phyloP scores from a whole-genome alignment of 2,113 vertebrate species.

The Larimichthys polyactis region DNA sequence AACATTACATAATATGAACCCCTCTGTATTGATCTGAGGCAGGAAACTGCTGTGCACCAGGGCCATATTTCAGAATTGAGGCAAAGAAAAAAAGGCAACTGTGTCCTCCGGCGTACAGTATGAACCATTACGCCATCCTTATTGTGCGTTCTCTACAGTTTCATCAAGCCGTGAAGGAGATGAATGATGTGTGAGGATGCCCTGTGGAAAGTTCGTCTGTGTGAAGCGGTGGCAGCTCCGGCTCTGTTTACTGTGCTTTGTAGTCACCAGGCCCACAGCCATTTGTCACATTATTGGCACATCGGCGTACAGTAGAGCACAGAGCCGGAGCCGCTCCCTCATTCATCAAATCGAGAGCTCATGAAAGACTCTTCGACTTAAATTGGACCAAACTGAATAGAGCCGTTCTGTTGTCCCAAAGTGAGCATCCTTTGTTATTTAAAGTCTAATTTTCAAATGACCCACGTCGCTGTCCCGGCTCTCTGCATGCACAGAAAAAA shows the following conservation, averaged over 20 bases:
- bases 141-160: conserved; percentile 68
- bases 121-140: conserved; percentile 43
- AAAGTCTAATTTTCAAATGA: conserved; percentile 53
- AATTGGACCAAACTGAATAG: conserved; percentile 66
- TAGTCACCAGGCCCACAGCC: conserved; percentile 68
- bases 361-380: conserved; percentile 62
- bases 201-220: conserved; percentile 58
- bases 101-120: conserved; percentile 44
- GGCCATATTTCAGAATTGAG: conserved; percentile 24
- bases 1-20: neutral
- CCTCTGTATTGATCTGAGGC: conserved; percentile 13
- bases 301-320: conserved; percentile 55
- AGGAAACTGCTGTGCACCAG: neutral
- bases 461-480: conserved; percentile 18
- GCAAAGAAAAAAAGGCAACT: conserved; percentile 27
- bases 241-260: conserved; percentile 74
- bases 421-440: conserved; percentile 49
- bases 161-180: conserved; percentile 77
- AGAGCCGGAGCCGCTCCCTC: conserved; percentile 47
- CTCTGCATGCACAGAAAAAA: conserved; percentile 17
- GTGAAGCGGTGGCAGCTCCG: conserved; percentile 53
- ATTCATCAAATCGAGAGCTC: conserved; percentile 76
- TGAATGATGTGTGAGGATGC: conserved; percentile 70
- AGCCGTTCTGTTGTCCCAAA: conserved; percentile 50
- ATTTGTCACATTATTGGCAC: conserved; percentile 77